Evolutionary conservation across 2,888 invertebrate genomes (phyloP).

Genomic region (Conomelus anceps): DNA sequence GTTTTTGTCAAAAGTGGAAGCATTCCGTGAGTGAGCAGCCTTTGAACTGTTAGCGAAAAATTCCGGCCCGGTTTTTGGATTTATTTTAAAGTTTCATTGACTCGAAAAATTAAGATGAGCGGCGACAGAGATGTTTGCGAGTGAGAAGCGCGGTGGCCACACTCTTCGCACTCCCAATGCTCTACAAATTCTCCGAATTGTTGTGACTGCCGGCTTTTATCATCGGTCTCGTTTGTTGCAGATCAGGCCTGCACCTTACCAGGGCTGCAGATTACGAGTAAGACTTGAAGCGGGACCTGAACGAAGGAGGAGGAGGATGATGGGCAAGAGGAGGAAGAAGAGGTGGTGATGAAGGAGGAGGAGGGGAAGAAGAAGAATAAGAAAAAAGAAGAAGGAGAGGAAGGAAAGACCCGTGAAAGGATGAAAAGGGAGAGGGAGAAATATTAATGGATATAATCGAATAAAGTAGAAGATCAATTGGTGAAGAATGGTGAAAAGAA

Average conservation of each 20-base stretch:
- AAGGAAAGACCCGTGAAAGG: neutral
- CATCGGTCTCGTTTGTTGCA: neutral
- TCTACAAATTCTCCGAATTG: neutral
- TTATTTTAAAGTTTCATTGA: neutral
- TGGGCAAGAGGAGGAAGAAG: slow-evolving; percentile 24
- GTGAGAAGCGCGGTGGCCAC: too few relatives aligned
- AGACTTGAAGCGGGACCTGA: neutral
- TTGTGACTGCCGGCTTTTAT: neutral
- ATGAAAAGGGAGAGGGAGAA: neutral
- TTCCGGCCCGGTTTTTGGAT: neutral
- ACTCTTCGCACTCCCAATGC: too few relatives aligned
- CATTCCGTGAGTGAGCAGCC: neutral
- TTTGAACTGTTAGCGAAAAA: neutral
- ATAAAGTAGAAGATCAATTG: neutral
- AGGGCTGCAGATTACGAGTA: neutral
- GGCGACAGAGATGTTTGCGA: neutral
- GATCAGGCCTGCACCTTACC: neutral
- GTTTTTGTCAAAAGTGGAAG: neutral
- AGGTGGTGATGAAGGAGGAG: neutral
- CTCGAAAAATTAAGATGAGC: neutral
- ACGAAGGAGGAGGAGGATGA: neutral
- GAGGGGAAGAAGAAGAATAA: neutral
- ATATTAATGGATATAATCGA: neutral
- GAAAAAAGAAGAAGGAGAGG: neutral
- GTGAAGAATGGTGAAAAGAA: neutral